phyloP scores from a whole-genome alignment of 2,888 invertebrate species.

The Megastigmus dorsalis region DNA sequence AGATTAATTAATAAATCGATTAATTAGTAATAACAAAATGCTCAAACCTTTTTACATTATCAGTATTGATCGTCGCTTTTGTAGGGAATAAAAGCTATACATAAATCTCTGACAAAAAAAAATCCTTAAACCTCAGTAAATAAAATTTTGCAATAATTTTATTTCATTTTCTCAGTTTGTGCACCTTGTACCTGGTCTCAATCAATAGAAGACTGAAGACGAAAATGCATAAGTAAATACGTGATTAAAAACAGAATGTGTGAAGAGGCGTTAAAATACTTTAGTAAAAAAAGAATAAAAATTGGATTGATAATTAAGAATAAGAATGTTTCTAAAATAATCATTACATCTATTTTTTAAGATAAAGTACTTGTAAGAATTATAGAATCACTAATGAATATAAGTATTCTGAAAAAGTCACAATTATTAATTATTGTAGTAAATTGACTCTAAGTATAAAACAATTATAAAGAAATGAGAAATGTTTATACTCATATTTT shows the following conservation, averaged over 20 bases:
- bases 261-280: conserved; percentile 7
- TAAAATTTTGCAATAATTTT: conserved; percentile 14
- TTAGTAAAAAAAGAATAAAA: conserved; percentile 39
- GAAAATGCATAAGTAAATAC: conserved; percentile 44
- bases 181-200: conserved; percentile 14
- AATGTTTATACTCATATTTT: conserved; percentile 32
- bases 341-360: background rate
- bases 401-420: conserved; percentile 27
- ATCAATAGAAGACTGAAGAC: conserved; percentile 21
- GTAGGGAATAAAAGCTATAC: conserved; percentile 42
- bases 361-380: background rate
- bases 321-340: conserved; percentile 34
- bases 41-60: conserved; percentile 43
- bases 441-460: conserved; percentile 24
- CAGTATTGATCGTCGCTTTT: conserved; percentile 41
- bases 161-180: conserved; percentile 13
- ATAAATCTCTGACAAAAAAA: conserved; percentile 31
- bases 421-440: conserved; percentile 13
- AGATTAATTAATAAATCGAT: conserved; percentile 40
- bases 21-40: conserved; percentile 49
- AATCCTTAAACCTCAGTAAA: conserved; percentile 10
- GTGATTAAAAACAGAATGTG: conserved; percentile 30
- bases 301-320: conserved; percentile 34
- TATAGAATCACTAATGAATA: conserved; percentile 24
- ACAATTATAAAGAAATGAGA: conserved; percentile 14